Percentiles rank a stretch among this genome's conserved stretches.
These are phyloP conservation scores for Eupsittula cactorum DNA, from an alignment of 2,113 vertebrate species.

Conservation along the genomic window DNA sequence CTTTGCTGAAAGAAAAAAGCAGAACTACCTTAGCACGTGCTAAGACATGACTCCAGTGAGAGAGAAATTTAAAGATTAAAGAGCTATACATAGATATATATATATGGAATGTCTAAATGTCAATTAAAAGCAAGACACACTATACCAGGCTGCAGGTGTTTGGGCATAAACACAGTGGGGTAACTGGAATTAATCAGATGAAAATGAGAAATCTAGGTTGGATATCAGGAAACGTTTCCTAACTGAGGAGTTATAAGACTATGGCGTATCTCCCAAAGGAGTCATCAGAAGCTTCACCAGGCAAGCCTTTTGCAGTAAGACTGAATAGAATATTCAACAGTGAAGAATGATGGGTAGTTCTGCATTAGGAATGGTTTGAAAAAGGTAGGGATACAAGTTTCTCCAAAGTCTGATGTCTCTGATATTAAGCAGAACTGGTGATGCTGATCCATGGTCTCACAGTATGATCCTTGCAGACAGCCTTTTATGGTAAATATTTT, in stretches of 20 bases:
- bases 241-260: constrained; percentile 17
- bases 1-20: background rate
- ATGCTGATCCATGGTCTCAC: background rate
- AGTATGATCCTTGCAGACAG: background rate
- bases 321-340: constrained; percentile 19
- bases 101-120: constrained; percentile 3
- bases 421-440: background rate
- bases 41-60: background rate
- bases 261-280: background rate
- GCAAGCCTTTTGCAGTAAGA: background rate
- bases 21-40: background rate
- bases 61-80: constrained; percentile 35
- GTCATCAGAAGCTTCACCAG: background rate
- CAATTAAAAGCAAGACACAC: constrained; percentile 36
- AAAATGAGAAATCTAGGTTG: constrained; percentile 57
- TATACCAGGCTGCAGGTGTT: constrained; percentile 44
- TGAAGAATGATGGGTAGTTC: background rate
- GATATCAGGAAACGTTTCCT: constrained; percentile 46
- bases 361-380: background rate
- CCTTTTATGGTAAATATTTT: constrained; percentile 55
- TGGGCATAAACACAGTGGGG: constrained; percentile 43
- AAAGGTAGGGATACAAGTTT: background rate
- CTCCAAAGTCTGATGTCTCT: background rate
- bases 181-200: constrained; percentile 59
- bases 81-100: constrained; percentile 17